A percentile compares a stretch with the other conserved stretches of the same genome.
Conservation (phyloP, 1,140 invertebrate genomes). For the Euwallacea fornicatus region DNA sequence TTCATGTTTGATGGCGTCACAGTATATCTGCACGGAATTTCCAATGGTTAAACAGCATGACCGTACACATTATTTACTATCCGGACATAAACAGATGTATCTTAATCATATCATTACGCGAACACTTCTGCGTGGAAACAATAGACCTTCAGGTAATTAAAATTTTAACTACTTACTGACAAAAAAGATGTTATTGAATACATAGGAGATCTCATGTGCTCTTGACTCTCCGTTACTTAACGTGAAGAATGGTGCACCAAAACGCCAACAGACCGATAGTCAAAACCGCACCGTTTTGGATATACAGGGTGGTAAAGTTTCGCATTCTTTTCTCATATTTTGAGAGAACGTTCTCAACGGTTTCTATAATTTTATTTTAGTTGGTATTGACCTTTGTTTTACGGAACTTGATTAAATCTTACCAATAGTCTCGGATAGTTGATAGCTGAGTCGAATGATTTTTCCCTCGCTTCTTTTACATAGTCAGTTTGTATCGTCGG, state of each 20-base stretch:
- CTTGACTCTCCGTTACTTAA: too few relatives aligned
- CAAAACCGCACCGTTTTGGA: background rate
- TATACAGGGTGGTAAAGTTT: constrained; percentile 1
- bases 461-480: too few relatives aligned
- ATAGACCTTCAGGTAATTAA: constrained; percentile 2
- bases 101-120: constrained; percentile 10
- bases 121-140: constrained; percentile 7
- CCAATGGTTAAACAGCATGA: constrained; percentile 14
- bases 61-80: constrained; percentile 16
- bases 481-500: too few relatives aligned
- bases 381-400: too few relatives aligned
- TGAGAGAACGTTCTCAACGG: too few relatives aligned
- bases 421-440: too few relatives aligned
- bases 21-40: constrained; percentile 8
- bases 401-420: too few relatives aligned
- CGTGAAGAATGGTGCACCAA: too few relatives aligned
- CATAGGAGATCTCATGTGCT: too few relatives aligned
- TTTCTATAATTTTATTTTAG: too few relatives aligned
- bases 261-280: background rate
- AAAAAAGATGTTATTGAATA: too few relatives aligned
- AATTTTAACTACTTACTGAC: background rate
- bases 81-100: constrained; percentile 13
- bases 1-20: constrained; percentile 20
- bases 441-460: too few relatives aligned
- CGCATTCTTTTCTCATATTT: background rate